These are phyloP conservation scores for Microtus montanus DNA, from an alignment of 2,113 vertebrate species.

Conservation along the genomic window DNA sequence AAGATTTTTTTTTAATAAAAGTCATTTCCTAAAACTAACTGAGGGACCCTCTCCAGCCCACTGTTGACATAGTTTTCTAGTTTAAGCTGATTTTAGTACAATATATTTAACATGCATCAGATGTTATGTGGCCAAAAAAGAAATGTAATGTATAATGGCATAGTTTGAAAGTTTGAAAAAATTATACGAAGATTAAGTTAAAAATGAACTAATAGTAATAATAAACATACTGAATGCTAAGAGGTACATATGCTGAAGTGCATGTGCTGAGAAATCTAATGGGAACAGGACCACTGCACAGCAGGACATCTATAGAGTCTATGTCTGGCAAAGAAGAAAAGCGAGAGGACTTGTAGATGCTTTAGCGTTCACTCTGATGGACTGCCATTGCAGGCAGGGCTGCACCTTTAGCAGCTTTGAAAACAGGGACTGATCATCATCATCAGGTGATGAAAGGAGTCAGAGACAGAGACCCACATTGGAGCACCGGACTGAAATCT, in stretches of 20 bases:
- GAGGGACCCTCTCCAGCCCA: neutral
- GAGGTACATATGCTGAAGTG: neutral
- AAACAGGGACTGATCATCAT: neutral
- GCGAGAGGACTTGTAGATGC: neutral
- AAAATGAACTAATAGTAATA: neutral
- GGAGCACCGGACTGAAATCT: too few species aligned
- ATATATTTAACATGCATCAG: neutral
- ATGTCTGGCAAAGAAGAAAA: neutral
- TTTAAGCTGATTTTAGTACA: neutral
- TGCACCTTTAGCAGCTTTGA: neutral
- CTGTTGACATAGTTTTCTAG: neutral
- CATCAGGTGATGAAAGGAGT: too few species aligned
- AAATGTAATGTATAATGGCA: neutral
- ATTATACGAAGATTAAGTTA: neutral
- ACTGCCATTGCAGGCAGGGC: neutral
- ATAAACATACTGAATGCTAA: neutral
- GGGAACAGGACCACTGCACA: neutral
- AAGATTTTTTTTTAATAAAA: slow-evolving; percentile 12
- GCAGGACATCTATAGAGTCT: neutral
- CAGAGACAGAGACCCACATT: too few species aligned
- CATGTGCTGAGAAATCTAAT: neutral
- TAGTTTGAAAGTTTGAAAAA: neutral
- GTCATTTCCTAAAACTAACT: neutral
- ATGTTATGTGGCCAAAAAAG: neutral
- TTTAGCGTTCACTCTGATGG: neutral